Base-by-base conservation (phyloP, 2,797 vertebrate genomes). In the Chanos chanos region DNA sequence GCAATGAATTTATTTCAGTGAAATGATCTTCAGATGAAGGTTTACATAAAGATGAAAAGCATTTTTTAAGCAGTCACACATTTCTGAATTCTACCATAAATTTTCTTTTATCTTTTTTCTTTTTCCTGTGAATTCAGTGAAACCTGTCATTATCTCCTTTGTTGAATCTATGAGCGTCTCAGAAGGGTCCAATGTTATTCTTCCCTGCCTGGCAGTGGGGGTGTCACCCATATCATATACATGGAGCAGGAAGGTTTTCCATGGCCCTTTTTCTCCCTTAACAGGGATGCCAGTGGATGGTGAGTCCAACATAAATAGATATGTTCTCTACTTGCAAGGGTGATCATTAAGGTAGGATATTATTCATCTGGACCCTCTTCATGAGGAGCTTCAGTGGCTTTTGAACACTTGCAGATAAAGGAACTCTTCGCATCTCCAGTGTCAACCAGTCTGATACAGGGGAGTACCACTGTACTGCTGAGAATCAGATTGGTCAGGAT, bases 171-270 rank as follows among this genome's bases (percentile, higher is more conserved):
- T 89, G 57, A 85, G 61, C 13, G 71, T 78, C 56, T 68, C 48
- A 22, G 52, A 68, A 0, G 86, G 87, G 41, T 63, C 68, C 5
- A 49, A 78, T 2, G 83, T 61, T 0, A 56, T 73, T 27, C 73
- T 91, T 10, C 82, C 85, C 19, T 91, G 90, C 62, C 73, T 22
- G 24, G 90, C 89, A 18, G 68, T 85, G 9, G 90, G 90, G 43
- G 71, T 86, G 51, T 71, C 31, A 13, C 85, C 87, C 34, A 84
- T 91, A 56, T 84, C 57, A 5, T 88, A 90, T 39, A 83, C 56
- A 16, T 91, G 90, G 90, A 81, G 51, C 31, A 81, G 67, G 52
- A 63, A 34, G 33, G n/a, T 7, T 2, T 54, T 16, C 2, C 64
- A 30, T 4, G 22, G 48, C 45, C 56, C 34, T 7, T 59, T 43